Base-by-base conservation (phyloP, 2,113 vertebrate genomes). In the Cervus canadensis region DNA sequence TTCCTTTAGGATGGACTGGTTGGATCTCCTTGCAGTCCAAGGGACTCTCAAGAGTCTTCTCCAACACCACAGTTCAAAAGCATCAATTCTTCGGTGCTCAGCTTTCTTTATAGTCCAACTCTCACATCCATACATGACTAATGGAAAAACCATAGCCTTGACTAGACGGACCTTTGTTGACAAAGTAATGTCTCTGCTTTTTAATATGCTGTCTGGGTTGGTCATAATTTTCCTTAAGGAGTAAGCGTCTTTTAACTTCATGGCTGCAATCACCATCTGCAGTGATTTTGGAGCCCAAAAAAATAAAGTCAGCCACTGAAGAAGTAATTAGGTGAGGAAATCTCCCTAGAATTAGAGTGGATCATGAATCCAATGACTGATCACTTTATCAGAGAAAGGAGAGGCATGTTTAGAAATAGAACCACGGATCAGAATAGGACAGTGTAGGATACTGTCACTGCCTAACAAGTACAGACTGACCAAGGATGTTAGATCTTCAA, bases 271-370 rank as follows among this genome's bases (percentile, higher is more conserved):
- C 10, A 71, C n/a, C n/a, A 71, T 71, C 67, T 71, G n/a, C 67
- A 71, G 67, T 71, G 2, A 71, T 71, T 71, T 40, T 40, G 19
- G n/a, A 40, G n/a, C 19, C n/a, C n/a, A 0, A 0, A 1, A 62
- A n/a, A 19, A 67, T 67, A n/a, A 36, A 36, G 33, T 33, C 62
- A 64, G 62, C 62, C 19, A 71, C 19, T 40, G 67, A 71, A 40
- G 67, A 71, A 71, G 19, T 71, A 71, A 71, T 71, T 71, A 50
- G 43, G 45, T 50, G 54, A 78, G 54, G 40, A 78, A 60, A 86
- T 86, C 40, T 48, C 59, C 64, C 15, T 78, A 78, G 33, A 11
- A 78, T 60, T 40, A 78, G 43, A 48, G 4, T 59, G 33, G 56
- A 8, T 6, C 43, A 45, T 50, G 28, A 60, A 23, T 93, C 52